These are phyloP conservation scores for Lithophane socia DNA, from an alignment of 2,888 invertebrate genomes.

Conservation along the genomic window DNA sequence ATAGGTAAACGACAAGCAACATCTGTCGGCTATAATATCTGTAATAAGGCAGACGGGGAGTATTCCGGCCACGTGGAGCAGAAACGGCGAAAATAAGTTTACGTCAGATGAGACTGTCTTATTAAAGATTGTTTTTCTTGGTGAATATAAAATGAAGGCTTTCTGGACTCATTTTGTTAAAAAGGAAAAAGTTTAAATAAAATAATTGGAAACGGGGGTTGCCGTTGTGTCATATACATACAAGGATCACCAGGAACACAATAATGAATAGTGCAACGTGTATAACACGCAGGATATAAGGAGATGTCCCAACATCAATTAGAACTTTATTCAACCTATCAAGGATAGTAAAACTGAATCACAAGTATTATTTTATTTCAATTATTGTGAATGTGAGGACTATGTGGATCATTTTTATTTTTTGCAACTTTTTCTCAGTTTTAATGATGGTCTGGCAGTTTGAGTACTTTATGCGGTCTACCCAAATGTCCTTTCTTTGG, in stretches of 20 bases:
- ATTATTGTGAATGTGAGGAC: too few relatives aligned
- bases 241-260: background rate
- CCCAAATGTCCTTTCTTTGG: too few relatives aligned
- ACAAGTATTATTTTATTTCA: too few relatives aligned
- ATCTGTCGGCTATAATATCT: slow-evolving; percentile 71
- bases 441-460: too few relatives aligned
- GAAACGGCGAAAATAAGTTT: slow-evolving; percentile 59
- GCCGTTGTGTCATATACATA: background rate
- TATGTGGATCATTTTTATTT: too few relatives aligned
- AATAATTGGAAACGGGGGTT: background rate
- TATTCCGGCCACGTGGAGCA: slow-evolving; percentile 53
- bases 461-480: too few relatives aligned
- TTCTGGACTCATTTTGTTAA: background rate
- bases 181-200: background rate
- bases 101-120: slow-evolving; percentile 53
- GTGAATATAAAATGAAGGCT: slow-evolving; percentile 24
- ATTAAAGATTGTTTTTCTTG: slow-evolving; percentile 56
- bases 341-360: background rate
- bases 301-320: background rate
- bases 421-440: too few relatives aligned
- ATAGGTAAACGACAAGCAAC: slow-evolving; percentile 69
- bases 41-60: slow-evolving; percentile 59
- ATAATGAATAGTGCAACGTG: background rate
- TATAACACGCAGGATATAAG: background rate
- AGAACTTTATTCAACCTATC: background rate